Percentiles rank a stretch among this genome's conserved stretches.
These are phyloP conservation scores for Eupithecia centaureata DNA, from an alignment of 2,888 invertebrate species.

Conservation along the genomic window DNA sequence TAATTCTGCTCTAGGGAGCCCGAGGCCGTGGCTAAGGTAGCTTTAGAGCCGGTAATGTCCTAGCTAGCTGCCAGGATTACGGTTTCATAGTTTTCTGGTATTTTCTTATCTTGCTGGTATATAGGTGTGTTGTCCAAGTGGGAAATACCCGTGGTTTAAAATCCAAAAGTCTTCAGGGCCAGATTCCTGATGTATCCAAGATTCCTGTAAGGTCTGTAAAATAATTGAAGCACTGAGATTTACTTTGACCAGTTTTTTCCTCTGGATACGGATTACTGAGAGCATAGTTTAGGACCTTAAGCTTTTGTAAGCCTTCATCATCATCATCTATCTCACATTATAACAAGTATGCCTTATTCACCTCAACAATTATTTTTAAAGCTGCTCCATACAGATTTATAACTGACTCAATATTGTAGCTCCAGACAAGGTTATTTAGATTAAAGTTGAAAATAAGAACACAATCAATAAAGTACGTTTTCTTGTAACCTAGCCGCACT, in stretches of 20 bases:
- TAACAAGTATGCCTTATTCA: background rate
- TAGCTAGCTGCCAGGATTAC: background rate
- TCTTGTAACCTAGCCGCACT: background rate
- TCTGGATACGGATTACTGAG: background rate
- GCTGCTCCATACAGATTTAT: background rate
- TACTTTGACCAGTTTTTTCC: too few relatives aligned
- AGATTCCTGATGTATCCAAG: background rate
- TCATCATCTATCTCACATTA: too few relatives aligned
- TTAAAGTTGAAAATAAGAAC: background rate
- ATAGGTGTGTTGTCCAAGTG: background rate
- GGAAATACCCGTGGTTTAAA: background rate
- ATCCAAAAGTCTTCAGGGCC: background rate
- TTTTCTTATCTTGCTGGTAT: background rate
- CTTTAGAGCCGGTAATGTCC: background rate
- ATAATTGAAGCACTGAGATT: too few relatives aligned
- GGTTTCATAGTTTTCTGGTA: background rate
- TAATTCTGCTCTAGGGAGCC: background rate
- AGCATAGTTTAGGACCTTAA: background rate
- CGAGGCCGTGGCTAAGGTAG: background rate
- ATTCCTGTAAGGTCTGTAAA: too few relatives aligned
- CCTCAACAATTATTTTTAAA: background rate
- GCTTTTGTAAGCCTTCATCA: background rate
- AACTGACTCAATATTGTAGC: background rate
- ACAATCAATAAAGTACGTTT: constrained; percentile 3
- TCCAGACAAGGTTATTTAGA: background rate